Evolutionary conservation across 2,113 vertebrate species (phyloP).

Genomic region (Melozone crissalis): DNA sequence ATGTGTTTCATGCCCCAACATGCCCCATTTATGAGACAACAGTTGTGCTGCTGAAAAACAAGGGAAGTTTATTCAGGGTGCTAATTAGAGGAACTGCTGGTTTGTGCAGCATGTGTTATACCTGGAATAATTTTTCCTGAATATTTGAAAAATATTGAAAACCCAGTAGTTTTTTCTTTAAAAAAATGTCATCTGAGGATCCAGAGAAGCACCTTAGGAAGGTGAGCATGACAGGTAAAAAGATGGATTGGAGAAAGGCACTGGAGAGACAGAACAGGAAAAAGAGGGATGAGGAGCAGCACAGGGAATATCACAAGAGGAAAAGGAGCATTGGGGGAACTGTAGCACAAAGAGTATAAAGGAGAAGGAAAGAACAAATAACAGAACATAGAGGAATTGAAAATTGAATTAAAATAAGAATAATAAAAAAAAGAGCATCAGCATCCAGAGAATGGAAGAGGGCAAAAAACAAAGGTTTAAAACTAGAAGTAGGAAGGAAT

Average conservation of each 20-base stretch:
- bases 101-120: not conserved
- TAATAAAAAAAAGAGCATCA: not conserved
- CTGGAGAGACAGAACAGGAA: not conserved
- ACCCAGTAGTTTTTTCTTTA: not conserved
- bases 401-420: not conserved
- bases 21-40: not conserved
- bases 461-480: not conserved
- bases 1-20: not conserved
- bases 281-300: not conserved
- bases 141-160: not conserved
- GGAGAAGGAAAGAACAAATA: not conserved
- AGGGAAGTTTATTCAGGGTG: not conserved
- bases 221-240: not conserved
- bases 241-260: not conserved
- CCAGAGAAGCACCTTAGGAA: not conserved
- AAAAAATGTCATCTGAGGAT: not conserved
- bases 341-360: accelerated
- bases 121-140: not conserved
- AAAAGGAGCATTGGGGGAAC: not conserved
- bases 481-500: not conserved
- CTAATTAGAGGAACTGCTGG: not conserved
- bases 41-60: not conserved
- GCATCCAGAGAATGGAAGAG: not conserved
- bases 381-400: not conserved
- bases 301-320: not conserved